Evolutionary conservation across 2,113 vertebrate genomes (phyloP), one percentile per base, ranked within the genome.

Genomic region (Microtus oregoni): DNA sequence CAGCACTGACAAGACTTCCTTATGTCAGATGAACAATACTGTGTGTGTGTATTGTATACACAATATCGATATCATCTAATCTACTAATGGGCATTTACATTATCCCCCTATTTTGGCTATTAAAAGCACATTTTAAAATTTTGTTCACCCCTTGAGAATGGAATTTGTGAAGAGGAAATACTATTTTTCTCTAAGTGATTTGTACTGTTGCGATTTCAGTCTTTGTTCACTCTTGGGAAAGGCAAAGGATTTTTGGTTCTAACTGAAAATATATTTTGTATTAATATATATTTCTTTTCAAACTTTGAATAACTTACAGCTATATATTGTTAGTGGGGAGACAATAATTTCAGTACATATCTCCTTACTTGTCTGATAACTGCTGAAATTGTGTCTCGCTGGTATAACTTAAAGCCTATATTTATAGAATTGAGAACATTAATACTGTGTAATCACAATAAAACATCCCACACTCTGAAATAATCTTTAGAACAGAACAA

Each of bases 351-450:
- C 83, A 58, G 65, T 73, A 93, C 14, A 41, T 67, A 79, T 44
- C 76, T 95, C 81, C 87, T 92, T 95, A 86, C 58, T 92, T 94
- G 30, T 44, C 83, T 94, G 89, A 94, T 77, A 92, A 92, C 81
- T 92, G 67, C 65, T 92, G 86, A 95, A 96, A 90, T 52, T 92
- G 47, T 94, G 92, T 78, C 35, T 90, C 11, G 2, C 0, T 75
- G 79, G 58, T 89, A 11, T 77, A 91, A 89, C 95, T 95, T 73
- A 97, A 94, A 94, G 92, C 13, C 50, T 79, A 11, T 95, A 95
- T 97, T 97, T 97, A 97, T 96, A 94, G 96, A 92, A 94, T 70
- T 94, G 89, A 94, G 94, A 97, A 91, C 41, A 83, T 61, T 86
- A 95, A 96, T 92, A 86, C 55, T 75, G 17, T 30, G 67, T 89